Evolutionary conservation across 2,797 vertebrate species (phyloP), one percentile per base, ranked within the genome.

Genomic region (Denticeps clupeoides): DNA sequence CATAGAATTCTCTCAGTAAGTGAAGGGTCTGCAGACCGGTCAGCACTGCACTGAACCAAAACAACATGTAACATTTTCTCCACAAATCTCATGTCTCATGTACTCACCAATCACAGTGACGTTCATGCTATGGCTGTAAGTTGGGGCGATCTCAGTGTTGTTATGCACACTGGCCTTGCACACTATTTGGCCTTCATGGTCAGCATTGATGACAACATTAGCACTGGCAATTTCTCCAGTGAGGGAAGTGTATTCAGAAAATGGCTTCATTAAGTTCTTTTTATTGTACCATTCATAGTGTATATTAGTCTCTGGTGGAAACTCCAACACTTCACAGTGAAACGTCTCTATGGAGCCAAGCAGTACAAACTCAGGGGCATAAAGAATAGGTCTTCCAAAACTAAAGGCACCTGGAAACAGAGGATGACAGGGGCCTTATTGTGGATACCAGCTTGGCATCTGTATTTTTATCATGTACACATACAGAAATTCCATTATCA

Each of bases 141-240:
- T 26, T 7, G 47, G 46, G 6, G 1, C 12, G 8, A 48, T 25
- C 1, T 25, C 4, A 0, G 51, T 27, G 37, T 46, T 27, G 8
- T 64, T 64, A 9, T 27, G 31, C 25, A 31, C 51, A 4, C 31
- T 60, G 22, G 49, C 55, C 22, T 50, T 51, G 23, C 58, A 64
- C 11, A 37, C 11, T 1, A 45, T 32, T 1, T 1, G 21, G 12
- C 48, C 62, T n/a, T 60, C 51, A 44, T 55, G 3, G 10, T 2
- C 2, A 21, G 1, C 1, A 0, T 0, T 16, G 13, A 5, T 9
- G 4, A 10, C 0, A 16, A 8, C 0, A 23, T 1, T 0, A 13
- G 49, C n/a, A 1, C 0, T 8, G 9, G 11, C 45, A 0, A 0
- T 0, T 7, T 56, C 4, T 27, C 22, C 16, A 8, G 3, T 3